These are phyloP conservation scores for Sander vitreus DNA, from an alignment of 2,113 vertebrate genomes.

Conservation along the genomic window DNA sequence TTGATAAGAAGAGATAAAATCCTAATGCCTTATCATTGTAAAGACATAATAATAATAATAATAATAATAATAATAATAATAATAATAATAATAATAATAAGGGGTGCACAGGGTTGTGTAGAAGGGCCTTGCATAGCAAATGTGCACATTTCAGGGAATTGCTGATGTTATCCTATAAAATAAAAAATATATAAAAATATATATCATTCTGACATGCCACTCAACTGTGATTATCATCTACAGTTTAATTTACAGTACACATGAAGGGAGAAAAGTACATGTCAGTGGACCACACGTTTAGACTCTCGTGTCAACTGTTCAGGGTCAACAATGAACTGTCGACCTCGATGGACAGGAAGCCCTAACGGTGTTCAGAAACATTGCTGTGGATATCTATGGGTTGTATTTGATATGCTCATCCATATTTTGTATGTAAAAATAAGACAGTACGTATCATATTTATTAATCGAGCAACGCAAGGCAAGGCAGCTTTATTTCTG, in stretches of 20 bases:
- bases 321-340: no score
- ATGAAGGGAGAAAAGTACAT: neutral
- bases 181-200: neutral
- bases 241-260: slow-evolving; percentile 18
- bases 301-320: slow-evolving; percentile 21
- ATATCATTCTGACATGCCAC: neutral
- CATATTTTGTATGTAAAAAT: neutral
- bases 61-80: no score
- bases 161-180: no score
- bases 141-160: neutral
- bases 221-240: neutral
- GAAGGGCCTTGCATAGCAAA: no score
- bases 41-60: neutral
- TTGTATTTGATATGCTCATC: neutral
- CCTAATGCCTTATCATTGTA: neutral
- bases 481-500: no score
- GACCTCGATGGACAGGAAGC: neutral
- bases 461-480: neutral
- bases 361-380: neutral
- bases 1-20: neutral
- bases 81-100: neutral
- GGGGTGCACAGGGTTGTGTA: neutral
- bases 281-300: neutral
- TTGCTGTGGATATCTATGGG: neutral
- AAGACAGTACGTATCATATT: neutral